A percentile compares a stretch with the other conserved stretches of the same genome.
Evolutionary conservation across 1,140 invertebrate genomes (phyloP).

Genomic region (Zelostemma sp.): DNA sequence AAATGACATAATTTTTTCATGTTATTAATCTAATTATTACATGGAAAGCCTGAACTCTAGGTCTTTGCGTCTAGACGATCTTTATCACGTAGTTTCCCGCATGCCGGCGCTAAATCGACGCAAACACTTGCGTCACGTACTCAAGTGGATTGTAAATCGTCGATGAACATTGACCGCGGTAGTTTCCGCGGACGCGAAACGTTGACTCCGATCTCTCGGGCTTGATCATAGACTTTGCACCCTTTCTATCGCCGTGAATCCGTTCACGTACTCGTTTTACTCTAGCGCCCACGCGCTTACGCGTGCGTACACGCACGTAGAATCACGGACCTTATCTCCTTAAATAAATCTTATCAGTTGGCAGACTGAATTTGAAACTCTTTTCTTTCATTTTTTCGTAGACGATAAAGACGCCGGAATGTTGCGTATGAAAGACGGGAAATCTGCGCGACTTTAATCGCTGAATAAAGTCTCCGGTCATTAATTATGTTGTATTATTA

Average conservation of each 20-base stretch:
- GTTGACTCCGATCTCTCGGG: conserved; percentile 33
- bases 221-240: conserved; percentile 41
- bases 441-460: neutral
- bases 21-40: conserved; percentile 14
- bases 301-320: conserved; percentile 1
- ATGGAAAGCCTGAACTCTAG: conserved; percentile 33
- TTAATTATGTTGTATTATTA: neutral
- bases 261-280: conserved; percentile 26
- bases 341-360: neutral
- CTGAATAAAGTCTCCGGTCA: neutral
- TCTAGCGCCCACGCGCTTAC: neutral
- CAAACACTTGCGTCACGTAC: conserved; percentile 42
- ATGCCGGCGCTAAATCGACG: conserved; percentile 42
- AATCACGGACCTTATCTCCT: neutral
- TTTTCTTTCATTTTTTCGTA: neutral
- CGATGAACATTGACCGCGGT: conserved; percentile 55
- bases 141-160: conserved; percentile 26
- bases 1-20: conserved; percentile 1
- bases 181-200: conserved; percentile 49
- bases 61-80: conserved; percentile 38
- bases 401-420: neutral
- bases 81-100: conserved; percentile 37
- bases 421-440: neutral
- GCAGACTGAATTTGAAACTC: neutral
- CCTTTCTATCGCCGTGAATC: no score